Conservation (phyloP, 2,888 invertebrate genomes). For the Alloscopus bannaensis region DNA sequence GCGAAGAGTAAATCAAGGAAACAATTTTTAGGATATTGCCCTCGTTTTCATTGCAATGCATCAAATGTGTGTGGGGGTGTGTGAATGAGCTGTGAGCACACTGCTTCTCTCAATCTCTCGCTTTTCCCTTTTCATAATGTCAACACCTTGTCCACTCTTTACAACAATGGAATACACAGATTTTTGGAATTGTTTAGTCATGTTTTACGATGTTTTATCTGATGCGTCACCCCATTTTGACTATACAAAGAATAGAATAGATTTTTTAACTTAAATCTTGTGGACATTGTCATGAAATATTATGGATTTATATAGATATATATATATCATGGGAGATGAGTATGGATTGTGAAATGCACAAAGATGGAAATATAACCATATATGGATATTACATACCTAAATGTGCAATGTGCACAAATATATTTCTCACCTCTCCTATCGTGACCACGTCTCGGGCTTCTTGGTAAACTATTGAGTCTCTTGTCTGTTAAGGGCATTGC, state of each 20-base stretch:
- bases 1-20: constrained; percentile 15
- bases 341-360: constrained; percentile 49
- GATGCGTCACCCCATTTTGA: constrained; percentile 26
- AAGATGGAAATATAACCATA: too few relatives aligned
- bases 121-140: not conserved
- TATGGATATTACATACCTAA: too few relatives aligned
- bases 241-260: constrained; percentile 27
- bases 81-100: too few relatives aligned
- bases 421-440: constrained; percentile 92
- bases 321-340: constrained; percentile 21
- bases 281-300: constrained; percentile 32
- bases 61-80: not conserved
- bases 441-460: constrained; percentile 94
- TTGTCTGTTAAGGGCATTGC: constrained; percentile 79
- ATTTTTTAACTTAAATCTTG: constrained; percentile 15
- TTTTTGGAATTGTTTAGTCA: constrained; percentile 16
- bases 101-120: not conserved
- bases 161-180: constrained; percentile 27
- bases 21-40: constrained; percentile 43
- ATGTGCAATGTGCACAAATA: too few relatives aligned
- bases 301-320: too few relatives aligned
- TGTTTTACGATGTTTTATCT: constrained; percentile 9
- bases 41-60: constrained; percentile 20
- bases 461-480: constrained; percentile 89
- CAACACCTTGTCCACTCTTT: too few relatives aligned